These are phyloP conservation scores for Mycteria americana DNA, from an alignment of 2,797 vertebrate species.

Conservation along the genomic window DNA sequence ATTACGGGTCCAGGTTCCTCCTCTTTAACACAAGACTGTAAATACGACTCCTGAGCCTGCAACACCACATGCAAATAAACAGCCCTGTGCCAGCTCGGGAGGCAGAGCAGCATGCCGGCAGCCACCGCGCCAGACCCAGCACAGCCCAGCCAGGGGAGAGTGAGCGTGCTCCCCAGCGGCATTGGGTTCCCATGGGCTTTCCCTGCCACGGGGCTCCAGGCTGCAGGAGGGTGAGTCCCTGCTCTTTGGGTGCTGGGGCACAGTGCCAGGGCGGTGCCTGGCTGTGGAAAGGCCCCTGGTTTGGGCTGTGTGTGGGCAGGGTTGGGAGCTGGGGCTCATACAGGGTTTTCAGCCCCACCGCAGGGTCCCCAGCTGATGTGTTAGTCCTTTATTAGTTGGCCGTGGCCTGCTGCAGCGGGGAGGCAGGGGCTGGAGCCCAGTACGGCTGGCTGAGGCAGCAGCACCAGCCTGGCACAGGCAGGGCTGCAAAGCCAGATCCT, in stretches of 20 bases:
- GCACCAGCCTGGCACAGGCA: not conserved
- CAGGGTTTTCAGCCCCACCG: fast-evolving
- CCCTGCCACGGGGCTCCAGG: fast-evolving
- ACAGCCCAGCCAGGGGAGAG: not conserved
- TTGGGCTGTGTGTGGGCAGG: not conserved
- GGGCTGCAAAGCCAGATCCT: not conserved
- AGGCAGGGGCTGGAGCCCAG: not conserved
- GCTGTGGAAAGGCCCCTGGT: too few species aligned
- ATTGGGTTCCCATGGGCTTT: fast-evolving
- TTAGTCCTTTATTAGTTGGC: constrained; percentile 1
- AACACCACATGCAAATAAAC: not conserved
- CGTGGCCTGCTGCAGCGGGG: not conserved
- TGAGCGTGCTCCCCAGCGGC: fast-evolving
- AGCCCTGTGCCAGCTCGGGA: not conserved
- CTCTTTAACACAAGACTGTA: constrained; percentile 3
- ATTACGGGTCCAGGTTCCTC: not conserved
- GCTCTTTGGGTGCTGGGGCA: too few species aligned
- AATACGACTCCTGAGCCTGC: not conserved
- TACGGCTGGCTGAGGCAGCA: not conserved
- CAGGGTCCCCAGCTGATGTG: fast-evolving
- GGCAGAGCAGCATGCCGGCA: not conserved
- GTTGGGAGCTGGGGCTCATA: fast-evolving
- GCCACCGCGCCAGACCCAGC: fast-evolving
- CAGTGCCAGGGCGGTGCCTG: not conserved
- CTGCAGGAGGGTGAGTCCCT: fast-evolving